These are phyloP conservation scores for Nettapus auritus DNA, from an alignment of 2,113 vertebrate species.

Conservation along the genomic window DNA sequence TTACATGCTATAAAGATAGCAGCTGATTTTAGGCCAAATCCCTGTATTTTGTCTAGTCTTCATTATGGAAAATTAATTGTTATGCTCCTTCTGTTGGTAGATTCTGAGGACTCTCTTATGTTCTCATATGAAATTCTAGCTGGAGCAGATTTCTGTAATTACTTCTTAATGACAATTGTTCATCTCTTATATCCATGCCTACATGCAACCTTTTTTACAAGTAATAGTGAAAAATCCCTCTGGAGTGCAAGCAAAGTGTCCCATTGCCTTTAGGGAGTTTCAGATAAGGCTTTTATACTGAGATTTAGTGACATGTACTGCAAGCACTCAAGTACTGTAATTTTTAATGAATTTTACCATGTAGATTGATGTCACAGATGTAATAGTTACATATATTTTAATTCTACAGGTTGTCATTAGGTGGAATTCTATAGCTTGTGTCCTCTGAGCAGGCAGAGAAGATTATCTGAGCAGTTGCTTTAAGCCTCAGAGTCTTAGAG, in stretches of 20 bases:
- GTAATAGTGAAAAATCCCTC: not conserved
- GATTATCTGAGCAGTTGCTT: not conserved
- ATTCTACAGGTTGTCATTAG: not conserved
- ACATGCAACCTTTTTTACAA: not conserved
- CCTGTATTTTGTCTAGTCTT: not conserved
- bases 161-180: not conserved
- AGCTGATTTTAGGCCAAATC: not conserved
- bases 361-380: not conserved
- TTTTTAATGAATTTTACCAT: constrained; percentile 14
- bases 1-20: not conserved
- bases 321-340: not conserved
- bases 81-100: not conserved
- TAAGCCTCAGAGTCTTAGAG: not conserved
- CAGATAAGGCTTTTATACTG: not conserved
- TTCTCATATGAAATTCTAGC: not conserved
- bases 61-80: constrained; percentile 10
- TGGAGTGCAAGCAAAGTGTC: not conserved
- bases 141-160: not conserved
- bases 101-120: not conserved
- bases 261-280: not conserved
- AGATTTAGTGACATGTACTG: not conserved
- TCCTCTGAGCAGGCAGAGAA: not conserved
- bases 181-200: not conserved
- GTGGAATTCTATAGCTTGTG: not conserved
- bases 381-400: constrained; percentile 10